phyloP scores from a whole-genome alignment of 2,888 invertebrate genomes.

The Rapana venosa region DNA sequence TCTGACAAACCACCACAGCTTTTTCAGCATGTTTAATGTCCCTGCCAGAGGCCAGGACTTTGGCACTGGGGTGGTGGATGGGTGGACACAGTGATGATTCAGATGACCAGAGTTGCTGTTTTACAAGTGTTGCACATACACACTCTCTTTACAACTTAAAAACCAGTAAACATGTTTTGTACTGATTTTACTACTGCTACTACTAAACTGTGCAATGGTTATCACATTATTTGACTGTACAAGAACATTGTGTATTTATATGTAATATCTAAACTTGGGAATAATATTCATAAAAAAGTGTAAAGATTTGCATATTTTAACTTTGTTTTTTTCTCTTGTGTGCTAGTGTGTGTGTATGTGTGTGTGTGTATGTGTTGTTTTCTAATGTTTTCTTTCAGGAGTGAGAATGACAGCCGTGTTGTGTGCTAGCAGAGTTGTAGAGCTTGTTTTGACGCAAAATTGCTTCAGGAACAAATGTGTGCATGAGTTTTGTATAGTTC shows the following conservation, averaged over 20 bases:
- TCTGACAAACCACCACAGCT: neutral
- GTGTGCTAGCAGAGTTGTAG: constrained; percentile 36
- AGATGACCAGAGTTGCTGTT: no score
- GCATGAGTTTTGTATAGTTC: constrained; percentile 39
- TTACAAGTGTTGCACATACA: no score
- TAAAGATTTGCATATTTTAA: constrained; percentile 29
- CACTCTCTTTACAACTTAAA: neutral
- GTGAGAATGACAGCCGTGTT: constrained; percentile 14
- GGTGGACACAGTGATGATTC: no score
- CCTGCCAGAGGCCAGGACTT: no score
- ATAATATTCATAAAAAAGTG: constrained; percentile 35
- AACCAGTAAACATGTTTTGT: constrained; percentile 25
- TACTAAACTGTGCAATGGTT: constrained; percentile 45
- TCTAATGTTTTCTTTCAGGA: neutral
- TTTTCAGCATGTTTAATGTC: neutral
- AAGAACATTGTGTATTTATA: constrained; percentile 40
- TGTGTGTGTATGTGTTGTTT: neutral
- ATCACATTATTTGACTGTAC: constrained; percentile 26
- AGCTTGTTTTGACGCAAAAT: constrained; percentile 26
- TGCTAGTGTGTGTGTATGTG: constrained; percentile 13
- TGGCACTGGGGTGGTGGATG: no score
- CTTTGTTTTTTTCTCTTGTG: neutral
- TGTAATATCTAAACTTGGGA: constrained; percentile 40
- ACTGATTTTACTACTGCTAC: constrained; percentile 21
- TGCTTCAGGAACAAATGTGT: constrained; percentile 38